Conservation (phyloP, 1,140 invertebrate genomes). For the Scylla paramamosain region DNA sequence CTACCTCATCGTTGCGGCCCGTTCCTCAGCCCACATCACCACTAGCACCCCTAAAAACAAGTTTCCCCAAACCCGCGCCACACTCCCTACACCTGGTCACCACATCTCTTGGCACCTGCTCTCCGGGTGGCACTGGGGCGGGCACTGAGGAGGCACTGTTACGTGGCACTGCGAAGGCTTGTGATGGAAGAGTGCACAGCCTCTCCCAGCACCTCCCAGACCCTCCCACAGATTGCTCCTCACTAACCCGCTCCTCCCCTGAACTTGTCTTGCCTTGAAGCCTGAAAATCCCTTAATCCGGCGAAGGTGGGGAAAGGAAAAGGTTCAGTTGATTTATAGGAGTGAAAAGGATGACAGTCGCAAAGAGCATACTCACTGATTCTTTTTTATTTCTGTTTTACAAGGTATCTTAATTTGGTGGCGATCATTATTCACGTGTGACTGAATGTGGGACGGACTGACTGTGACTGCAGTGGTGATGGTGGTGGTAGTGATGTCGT, state of each 20-base stretch:
- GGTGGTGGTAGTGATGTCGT: background rate
- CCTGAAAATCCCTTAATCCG: background rate
- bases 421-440: background rate
- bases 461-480: background rate
- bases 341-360: background rate
- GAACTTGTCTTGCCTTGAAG: background rate
- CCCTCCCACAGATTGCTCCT: too few species aligned
- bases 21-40: background rate
- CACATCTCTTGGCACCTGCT: conserved; percentile 65
- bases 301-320: background rate
- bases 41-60: background rate
- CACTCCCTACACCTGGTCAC: conserved; percentile 64
- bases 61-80: background rate
- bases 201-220: conserved; percentile 4
- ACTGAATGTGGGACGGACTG: background rate
- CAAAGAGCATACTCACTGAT: background rate
- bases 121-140: conserved; percentile 5
- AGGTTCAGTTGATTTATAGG: background rate
- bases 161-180: conserved; percentile 34
- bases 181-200: conserved; percentile 57
- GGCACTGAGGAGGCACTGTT: conserved; percentile 46
- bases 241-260: too few species aligned
- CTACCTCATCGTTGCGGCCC: background rate
- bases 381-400: background rate
- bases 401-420: background rate